These are phyloP conservation scores for Peucedramus taeniatus DNA, from an alignment of 2,113 vertebrate genomes.

Conservation along the genomic window DNA sequence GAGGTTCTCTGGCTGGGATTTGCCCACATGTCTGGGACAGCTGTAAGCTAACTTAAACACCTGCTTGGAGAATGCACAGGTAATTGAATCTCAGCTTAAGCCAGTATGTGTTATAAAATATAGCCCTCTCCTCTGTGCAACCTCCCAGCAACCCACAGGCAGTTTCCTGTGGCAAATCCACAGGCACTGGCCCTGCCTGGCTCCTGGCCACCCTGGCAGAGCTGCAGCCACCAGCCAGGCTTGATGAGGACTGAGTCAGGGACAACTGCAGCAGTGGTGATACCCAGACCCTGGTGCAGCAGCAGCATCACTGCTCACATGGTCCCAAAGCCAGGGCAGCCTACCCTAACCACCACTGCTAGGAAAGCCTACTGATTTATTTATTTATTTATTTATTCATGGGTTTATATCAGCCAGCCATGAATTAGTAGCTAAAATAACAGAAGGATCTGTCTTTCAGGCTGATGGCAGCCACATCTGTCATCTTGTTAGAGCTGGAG, in stretches of 20 bases:
- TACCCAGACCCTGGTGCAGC: not conserved
- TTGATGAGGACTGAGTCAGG: not conserved
- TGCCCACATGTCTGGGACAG: not conserved
- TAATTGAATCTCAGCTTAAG: not conserved
- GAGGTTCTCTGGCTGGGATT: not conserved
- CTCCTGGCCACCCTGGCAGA: not conserved
- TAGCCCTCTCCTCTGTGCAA: accelerated
- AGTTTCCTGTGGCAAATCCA: not conserved
- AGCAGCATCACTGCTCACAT: not conserved
- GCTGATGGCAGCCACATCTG: not conserved
- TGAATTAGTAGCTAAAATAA: not conserved
- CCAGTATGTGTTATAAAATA: not conserved
- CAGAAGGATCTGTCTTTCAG: not conserved
- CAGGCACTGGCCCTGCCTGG: not conserved
- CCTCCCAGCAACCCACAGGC: not conserved
- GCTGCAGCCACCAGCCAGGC: not conserved
- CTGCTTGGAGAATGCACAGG: not conserved
- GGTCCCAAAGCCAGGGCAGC: not conserved
- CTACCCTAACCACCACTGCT: not conserved
- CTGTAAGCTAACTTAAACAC: not conserved
- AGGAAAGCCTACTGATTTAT: not conserved
- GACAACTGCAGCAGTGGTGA: not conserved
- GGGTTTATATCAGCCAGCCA: not conserved
- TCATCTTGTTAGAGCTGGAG: not conserved
- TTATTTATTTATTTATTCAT: not conserved